Base-by-base conservation (phyloP, 2,797 vertebrate genomes). In the Botia kubotai region DNA sequence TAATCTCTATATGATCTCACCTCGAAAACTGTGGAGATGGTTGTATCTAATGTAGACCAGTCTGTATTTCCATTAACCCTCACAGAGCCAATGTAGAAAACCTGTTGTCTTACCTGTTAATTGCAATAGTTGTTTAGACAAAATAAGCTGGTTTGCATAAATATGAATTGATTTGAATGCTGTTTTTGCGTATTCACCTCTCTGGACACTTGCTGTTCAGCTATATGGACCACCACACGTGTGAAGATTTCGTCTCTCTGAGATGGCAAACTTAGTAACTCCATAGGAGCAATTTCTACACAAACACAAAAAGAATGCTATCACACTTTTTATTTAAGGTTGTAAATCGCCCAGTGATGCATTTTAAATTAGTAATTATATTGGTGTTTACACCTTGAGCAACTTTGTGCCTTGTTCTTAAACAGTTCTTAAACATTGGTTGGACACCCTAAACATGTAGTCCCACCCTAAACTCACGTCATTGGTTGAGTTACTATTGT, bases 91-190 rank as follows among this genome's bases (percentile, higher is more conserved):
- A 98, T 90, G 87, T 95, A 96, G 89, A 95, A 97, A 39, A 97
- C 95, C 81, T 97, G 97, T 89, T 96, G 96, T 83, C 95, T 98
- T 83, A 93, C 88, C 87, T 97, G 95, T 96, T 97, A 69, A n/a
- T 72, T 43, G 46, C 17, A 73, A 53, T 77, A 0, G 67, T 53
- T 19, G 69, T 43, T 63, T 33, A 55, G 5, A 50, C 10, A 11
- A 7, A 39, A 11, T 10, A 11, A 21, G 48, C 67, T 66, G 2
- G 52, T 65, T 48, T 36, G 63, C 16, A 72, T 11, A 16, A 5
- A 53, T 43, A 10, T 33, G 2, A 67, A 33, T 2, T 43, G 1
- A 19, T 26, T 14, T 70, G 6, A 36, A 17, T 58, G 52, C 3
- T 36, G 1, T 48, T 23, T 33, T 63, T 57, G 46, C 2, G 0